These are phyloP conservation scores for Blastobasis lacticolella DNA, from an alignment of 2,888 invertebrate species.

Conservation along the genomic window DNA sequence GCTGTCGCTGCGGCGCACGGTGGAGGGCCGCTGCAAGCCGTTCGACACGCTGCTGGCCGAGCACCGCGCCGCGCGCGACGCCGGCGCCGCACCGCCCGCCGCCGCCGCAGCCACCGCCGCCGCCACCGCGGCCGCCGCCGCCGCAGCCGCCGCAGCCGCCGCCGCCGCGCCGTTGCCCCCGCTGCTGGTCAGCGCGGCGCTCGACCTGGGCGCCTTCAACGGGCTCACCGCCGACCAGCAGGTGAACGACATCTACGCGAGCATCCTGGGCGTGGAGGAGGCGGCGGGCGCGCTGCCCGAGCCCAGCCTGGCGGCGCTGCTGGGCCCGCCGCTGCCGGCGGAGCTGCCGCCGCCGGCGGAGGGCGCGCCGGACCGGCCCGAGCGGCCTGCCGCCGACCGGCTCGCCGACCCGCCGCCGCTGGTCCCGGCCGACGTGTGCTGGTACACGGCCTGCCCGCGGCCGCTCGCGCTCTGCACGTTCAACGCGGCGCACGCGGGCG, in stretches of 20 bases:
- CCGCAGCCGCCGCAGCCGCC: constrained; percentile 17
- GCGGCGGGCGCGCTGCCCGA: constrained; percentile 48
- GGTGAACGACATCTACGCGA: constrained; percentile 58
- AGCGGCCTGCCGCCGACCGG: constrained; percentile 24
- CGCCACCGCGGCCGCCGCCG: constrained; percentile 14
- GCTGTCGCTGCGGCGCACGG: constrained; percentile 79
- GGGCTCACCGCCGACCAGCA: constrained; percentile 55
- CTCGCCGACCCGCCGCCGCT: constrained; percentile 38
- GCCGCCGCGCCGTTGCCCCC: constrained; percentile 28
- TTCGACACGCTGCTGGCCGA: constrained; percentile 85
- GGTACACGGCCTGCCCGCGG: constrained; percentile 74
- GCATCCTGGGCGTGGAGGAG: constrained; percentile 51
- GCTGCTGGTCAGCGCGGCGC: constrained; percentile 48
- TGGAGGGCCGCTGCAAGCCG: constrained; percentile 80
- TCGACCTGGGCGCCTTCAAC: constrained; percentile 52
- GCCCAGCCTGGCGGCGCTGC: constrained; percentile 47
- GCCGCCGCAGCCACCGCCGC: constrained; percentile 23
- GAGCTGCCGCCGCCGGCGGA: constrained; percentile 46
- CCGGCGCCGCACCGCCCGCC: constrained; percentile 28
- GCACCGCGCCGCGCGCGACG: constrained; percentile 79
- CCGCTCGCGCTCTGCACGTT: constrained; percentile 74
- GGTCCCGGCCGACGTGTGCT: constrained; percentile 53
- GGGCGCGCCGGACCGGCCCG: constrained; percentile 28
- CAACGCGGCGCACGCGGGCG: constrained; percentile 73
- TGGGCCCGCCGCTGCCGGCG: constrained; percentile 43